Conservation (phyloP, 1,140 invertebrate species). For the Nasonia vitripennis region DNA sequence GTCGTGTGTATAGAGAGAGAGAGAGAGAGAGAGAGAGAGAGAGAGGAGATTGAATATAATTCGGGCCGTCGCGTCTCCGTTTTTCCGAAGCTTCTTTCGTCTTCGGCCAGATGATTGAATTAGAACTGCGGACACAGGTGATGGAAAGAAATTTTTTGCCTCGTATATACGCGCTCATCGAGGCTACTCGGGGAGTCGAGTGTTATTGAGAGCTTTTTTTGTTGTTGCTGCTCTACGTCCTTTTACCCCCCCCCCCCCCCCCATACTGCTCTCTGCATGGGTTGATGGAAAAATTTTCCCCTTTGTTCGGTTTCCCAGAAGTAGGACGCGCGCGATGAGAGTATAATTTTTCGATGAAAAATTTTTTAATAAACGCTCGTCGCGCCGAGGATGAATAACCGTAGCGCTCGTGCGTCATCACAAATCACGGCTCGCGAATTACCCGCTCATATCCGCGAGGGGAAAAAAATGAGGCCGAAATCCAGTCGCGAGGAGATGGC, state of each 20-base stretch:
- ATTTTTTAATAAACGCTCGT: not conserved
- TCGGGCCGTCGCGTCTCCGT: not conserved
- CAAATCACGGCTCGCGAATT: not conserved
- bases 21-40: not conserved
- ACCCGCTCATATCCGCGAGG: no score
- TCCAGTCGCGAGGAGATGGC: not conserved
- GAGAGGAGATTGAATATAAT: slow-evolving; percentile 19
- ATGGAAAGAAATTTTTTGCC: not conserved
- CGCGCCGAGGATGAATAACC: not conserved
- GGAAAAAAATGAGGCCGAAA: not conserved
- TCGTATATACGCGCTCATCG: no score
- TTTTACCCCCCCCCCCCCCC: not conserved
- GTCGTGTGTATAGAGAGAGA: not conserved
- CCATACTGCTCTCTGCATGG: no score
- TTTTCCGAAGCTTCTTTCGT: not conserved
- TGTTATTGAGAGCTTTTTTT: not conserved
- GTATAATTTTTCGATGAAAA: not conserved
- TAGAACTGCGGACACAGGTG: not conserved
- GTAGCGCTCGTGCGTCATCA: not conserved
- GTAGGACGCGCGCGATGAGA: no score
- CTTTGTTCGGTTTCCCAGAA: not conserved
- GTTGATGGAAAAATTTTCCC: not conserved
- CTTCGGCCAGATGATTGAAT: not conserved
- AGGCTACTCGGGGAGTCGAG: not conserved
- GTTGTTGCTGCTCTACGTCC: not conserved